Evolutionary conservation across 2,888 invertebrate genomes (phyloP), one percentile per base, ranked within the genome.

Genomic region (Nectonema munidae): DNA sequence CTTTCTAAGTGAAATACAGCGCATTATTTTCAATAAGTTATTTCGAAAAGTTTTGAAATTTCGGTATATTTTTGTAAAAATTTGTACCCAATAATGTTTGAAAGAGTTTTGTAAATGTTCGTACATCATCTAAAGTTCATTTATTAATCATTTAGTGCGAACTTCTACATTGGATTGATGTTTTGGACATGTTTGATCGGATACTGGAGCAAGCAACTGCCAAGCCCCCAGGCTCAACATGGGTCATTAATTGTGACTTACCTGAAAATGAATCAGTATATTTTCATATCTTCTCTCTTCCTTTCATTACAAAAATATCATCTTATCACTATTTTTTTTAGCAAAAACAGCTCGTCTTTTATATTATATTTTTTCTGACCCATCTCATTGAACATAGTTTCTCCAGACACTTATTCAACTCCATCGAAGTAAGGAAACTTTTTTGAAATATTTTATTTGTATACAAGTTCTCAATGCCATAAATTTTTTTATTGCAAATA

Each of bases 341-440:
- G 69, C 64, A 67, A 48, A 68, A 68, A 51, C 66, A 66, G 46
- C 55, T 72, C 45, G 55, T 72, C 44, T 58, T 71, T 44, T 66
- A 67, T 58, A 68, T 71, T 40, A 61, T 75, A 21, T 68, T 69
- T 49, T 74, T 75, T 51, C 73, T 73, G 33, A 70, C 73, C 1
- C 55, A 73, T 44, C 59, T 75, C 38, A 72, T 75, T 48, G 74
- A 75, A 54, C 73, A 75, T 55, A 73, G 72, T 45, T 74, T 74
- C 52, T 72, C 73, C 13, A 63, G 73, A 39, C 72, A 73, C 54
- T 59, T 74, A 44, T 75, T 75, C 61, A 73, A 70, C 56, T 74
- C 73, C 29, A 69, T 74, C 65, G 74, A 74, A 38, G 47, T 47
- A 41, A 30, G 11, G 11, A 11, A 30, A 14, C 15, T 14, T 30